These are phyloP conservation scores for Lithophane semibrunnea DNA, from an alignment of 2,888 invertebrate species.

Conservation along the genomic window DNA sequence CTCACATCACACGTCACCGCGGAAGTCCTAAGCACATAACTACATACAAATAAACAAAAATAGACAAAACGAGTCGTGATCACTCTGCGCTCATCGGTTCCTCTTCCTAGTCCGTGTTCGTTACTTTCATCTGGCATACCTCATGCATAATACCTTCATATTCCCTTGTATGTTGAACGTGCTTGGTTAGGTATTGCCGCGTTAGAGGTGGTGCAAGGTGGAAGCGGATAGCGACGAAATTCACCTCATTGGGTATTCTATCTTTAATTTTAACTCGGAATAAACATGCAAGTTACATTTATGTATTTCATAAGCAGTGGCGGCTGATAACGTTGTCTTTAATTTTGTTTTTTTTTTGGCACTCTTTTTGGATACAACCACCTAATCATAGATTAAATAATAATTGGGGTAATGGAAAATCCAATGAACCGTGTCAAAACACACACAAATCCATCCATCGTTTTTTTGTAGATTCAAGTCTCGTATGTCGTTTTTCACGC, in stretches of 20 bases:
- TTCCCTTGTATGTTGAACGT: slow-evolving; percentile 51
- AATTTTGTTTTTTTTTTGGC: too few species aligned
- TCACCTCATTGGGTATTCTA: too few species aligned
- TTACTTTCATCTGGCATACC: slow-evolving; percentile 68
- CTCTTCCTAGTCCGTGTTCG: slow-evolving; percentile 58
- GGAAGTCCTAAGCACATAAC: slow-evolving; percentile 35
- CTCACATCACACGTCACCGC: neutral
- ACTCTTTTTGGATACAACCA: neutral
- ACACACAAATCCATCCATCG: neutral
- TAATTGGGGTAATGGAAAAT: neutral
- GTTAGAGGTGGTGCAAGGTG: slow-evolving; percentile 6
- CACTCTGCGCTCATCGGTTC: slow-evolving; percentile 61
- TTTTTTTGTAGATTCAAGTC: neutral
- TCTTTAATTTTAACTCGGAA: neutral
- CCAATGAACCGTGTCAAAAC: neutral
- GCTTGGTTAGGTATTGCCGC: slow-evolving; percentile 3
- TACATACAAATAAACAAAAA: slow-evolving; percentile 20
- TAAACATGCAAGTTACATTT: neutral
- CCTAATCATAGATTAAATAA: neutral
- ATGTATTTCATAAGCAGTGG: neutral
- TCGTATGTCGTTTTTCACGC: neutral
- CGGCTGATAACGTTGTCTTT: neutral
- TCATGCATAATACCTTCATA: slow-evolving; percentile 57
- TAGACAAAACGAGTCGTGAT: slow-evolving; percentile 46
- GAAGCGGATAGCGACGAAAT: neutral